phyloP scores from a whole-genome alignment of 2,888 invertebrate genomes.

The Thereva nobilitata region DNA sequence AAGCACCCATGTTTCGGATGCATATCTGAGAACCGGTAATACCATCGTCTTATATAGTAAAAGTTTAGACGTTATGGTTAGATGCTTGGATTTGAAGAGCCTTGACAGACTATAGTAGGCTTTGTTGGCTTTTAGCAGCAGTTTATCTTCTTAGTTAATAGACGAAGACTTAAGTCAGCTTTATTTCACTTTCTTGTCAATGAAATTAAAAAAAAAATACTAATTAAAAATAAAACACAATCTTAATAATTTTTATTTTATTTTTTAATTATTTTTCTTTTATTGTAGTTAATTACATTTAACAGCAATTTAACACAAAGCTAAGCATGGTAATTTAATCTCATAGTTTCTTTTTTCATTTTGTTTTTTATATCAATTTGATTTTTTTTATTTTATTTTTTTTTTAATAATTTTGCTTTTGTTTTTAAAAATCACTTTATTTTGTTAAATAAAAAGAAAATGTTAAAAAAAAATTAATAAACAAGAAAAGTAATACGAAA shows the following conservation, averaged over 20 bases:
- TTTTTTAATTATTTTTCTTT: constrained; percentile 17
- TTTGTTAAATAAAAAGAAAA: background rate
- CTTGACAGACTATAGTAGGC: too few species aligned
- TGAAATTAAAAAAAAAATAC: too few species aligned
- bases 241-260: constrained; percentile 3
- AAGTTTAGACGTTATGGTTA: too few species aligned
- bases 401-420: background rate
- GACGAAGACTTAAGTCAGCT: too few species aligned
- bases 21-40: too few species aligned
- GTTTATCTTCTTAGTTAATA: too few species aligned
- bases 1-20: too few species aligned
- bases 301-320: constrained; percentile 60
- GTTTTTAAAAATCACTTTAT: background rate
- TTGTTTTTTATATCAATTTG: constrained; percentile 12
- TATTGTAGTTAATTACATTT: constrained; percentile 49
- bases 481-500: constrained; percentile 2
- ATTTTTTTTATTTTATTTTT: background rate
- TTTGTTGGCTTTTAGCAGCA: too few species aligned
- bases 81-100: too few species aligned
- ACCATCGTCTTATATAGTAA: too few species aligned
- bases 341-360: constrained; percentile 10
- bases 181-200: too few species aligned
- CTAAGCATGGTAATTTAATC: constrained; percentile 52
- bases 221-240: background rate
- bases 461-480: constrained; percentile 22